phyloP scores from a whole-genome alignment of 2,113 vertebrate species.

The Megatriorchis doriae region DNA sequence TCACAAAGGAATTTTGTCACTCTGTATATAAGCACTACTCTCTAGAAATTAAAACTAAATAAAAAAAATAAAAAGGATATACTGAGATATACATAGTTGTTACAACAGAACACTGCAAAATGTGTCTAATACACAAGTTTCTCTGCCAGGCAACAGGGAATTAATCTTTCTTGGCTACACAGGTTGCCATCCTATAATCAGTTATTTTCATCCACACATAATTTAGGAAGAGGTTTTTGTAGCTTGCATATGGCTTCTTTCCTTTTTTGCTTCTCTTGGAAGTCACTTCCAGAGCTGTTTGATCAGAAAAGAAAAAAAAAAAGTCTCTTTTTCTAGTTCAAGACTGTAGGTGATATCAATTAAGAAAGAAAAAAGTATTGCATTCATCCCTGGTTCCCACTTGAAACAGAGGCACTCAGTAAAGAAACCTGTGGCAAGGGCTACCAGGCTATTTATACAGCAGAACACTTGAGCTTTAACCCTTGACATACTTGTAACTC shows the following conservation, averaged over 20 bases:
- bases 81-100: background rate
- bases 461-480: background rate
- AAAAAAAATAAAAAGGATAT: background rate
- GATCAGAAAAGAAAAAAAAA: background rate
- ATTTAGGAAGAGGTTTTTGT: background rate
- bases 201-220: background rate
- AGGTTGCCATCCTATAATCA: background rate
- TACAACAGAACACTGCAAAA: background rate
- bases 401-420: background rate
- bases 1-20: background rate
- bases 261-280: background rate
- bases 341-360: background rate
- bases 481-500: background rate
- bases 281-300: background rate
- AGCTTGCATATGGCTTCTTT: background rate
- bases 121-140: background rate
- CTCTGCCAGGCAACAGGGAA: background rate
- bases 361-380: background rate
- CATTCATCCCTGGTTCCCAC: background rate
- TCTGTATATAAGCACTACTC: background rate
- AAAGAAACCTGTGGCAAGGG: background rate
- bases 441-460: background rate
- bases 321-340: background rate
- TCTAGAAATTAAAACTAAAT: background rate
- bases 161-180: background rate